Base-by-base conservation (phyloP, 2,797 vertebrate species). In the Rhabdomys pumilio region DNA sequence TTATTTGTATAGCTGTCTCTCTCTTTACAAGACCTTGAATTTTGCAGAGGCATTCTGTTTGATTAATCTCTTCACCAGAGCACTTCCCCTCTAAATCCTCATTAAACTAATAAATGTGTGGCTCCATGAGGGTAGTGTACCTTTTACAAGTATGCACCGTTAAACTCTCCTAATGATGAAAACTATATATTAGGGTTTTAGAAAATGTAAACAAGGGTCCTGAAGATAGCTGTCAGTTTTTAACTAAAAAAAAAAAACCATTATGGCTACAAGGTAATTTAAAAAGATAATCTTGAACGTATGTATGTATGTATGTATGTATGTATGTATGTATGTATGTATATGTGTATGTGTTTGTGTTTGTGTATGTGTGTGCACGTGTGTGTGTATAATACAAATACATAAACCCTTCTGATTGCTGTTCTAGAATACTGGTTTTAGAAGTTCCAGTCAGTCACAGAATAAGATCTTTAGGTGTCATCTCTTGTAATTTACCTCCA, bases 71-170 rank as follows among this genome's bases (percentile, higher is more conserved):
- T 61, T 96, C 38, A 38, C 47, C 47, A 50, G 6, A 53, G 34
- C 55, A 29, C 22, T 38, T 82, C 77, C n/a, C 38, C 47, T 41
- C 55, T 44, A 90, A 69, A 26, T 59, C 31, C 13, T 79, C 47
- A 50, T 13, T 75, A 72, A 86, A 82, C 55, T n/a, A 75, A 44
- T 57, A 65, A 80, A 57, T 85, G 12, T 15, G 2, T 47, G 38
- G 38, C 19, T n/a, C 6, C 47, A n/a, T 22, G 41, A 53, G 15
- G 73, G 82, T 29, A 50, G 19, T 47, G 22, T 22, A 55, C 82
- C 41, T 55, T 91, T 89, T 47, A 4, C 63, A 93, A 93, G 83
- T 50, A 2, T 26, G 6, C 41, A 34, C 63, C 82, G 95, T 88
- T 41, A 72, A 63, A 73, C 84, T 89, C 61, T 90, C 47, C 12